phyloP scores from a whole-genome alignment of 2,797 vertebrate species.

The Heliangelus exortis region DNA sequence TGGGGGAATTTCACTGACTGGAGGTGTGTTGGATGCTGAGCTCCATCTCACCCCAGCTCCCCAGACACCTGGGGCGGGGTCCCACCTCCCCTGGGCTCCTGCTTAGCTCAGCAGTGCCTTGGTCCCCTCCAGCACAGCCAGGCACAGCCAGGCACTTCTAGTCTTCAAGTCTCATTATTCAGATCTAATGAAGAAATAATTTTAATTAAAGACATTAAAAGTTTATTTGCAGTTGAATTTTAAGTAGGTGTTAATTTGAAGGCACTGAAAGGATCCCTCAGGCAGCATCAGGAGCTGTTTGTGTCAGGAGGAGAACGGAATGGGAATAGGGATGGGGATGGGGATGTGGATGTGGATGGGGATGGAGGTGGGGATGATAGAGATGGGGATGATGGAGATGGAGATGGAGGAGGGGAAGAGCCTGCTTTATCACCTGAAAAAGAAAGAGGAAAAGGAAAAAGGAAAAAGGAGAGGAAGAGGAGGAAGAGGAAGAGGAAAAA shows the following conservation, averaged over 20 bases:
- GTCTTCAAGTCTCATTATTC: constrained; percentile 25
- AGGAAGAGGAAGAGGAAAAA: too few species aligned
- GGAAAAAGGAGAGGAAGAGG: too few species aligned
- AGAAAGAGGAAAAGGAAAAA: neutral
- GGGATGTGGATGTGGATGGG: neutral
- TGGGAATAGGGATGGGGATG: neutral
- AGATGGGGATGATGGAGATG: neutral
- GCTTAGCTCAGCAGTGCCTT: neutral
- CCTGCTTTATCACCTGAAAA: rapidly evolving
- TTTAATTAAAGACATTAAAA: constrained; percentile 65
- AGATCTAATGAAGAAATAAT: constrained; percentile 31
- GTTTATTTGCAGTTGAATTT: constrained; percentile 41
- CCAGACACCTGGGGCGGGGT: rapidly evolving
- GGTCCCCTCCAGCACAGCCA: rapidly evolving
- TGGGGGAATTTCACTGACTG: neutral
- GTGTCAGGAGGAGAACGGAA: neutral
- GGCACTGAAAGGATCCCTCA: neutral
- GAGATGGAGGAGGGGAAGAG: neutral
- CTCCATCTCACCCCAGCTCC: neutral
- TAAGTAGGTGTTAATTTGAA: constrained; percentile 44
- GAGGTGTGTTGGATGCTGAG: neutral
- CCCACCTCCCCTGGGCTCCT: neutral
- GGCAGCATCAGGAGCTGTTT: neutral
- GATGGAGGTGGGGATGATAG: neutral
- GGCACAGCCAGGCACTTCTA: neutral